Evolutionary conservation across 2,113 vertebrate species (phyloP).

Genomic region (Cacatua alba): DNA sequence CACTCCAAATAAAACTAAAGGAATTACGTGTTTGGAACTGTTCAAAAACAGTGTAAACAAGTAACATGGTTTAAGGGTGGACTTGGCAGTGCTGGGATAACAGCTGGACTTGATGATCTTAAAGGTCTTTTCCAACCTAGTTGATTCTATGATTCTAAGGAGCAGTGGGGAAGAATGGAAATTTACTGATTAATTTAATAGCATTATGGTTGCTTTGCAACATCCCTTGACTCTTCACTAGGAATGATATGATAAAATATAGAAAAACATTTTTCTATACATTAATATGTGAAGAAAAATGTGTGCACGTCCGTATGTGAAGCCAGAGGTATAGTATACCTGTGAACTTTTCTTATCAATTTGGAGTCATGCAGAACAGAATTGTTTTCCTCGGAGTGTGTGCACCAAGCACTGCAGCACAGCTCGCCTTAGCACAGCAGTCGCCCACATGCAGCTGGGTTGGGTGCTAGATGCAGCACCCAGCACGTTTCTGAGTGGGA

Average conservation of each 20-base stretch:
- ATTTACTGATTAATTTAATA: not conserved
- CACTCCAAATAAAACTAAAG: not conserved
- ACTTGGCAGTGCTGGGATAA: not conserved
- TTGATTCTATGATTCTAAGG: not conserved
- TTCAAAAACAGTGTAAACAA: not conserved
- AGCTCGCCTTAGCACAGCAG: not conserved
- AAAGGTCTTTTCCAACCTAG: not conserved
- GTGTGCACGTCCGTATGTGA: not conserved
- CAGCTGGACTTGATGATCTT: not conserved
- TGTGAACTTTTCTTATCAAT: not conserved
- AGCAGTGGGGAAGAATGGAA: not conserved
- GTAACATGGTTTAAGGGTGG: not conserved
- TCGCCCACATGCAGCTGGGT: rapidly evolving
- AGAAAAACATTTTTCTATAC: not conserved
- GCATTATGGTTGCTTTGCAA: not conserved
- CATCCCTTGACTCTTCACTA: not conserved
- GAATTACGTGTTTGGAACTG: not conserved
- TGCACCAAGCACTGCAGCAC: not conserved
- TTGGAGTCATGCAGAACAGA: not conserved
- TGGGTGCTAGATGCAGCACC: not conserved
- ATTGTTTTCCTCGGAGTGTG: rapidly evolving
- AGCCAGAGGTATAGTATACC: not conserved
- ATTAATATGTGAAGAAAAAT: not conserved
- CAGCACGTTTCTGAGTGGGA: not conserved
- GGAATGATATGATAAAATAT: not conserved